Conservation (phyloP, 2,888 invertebrate genomes). For the Microplitis manilae region DNA sequence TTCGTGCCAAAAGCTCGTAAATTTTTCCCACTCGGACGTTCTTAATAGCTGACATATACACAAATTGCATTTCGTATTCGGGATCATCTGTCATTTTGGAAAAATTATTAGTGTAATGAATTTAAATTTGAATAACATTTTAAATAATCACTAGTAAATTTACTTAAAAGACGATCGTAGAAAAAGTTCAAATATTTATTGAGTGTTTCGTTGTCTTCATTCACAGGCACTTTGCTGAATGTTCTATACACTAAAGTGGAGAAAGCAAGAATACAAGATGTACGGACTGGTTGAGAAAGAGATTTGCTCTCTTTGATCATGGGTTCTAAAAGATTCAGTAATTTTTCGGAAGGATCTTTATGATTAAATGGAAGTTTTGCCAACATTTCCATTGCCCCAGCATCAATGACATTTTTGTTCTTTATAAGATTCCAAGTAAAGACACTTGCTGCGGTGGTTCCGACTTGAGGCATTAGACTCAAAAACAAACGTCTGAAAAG, state of each 20-base stretch:
- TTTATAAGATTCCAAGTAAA: background rate
- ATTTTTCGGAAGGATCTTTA: background rate
- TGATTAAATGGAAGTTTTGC: background rate
- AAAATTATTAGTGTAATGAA: background rate
- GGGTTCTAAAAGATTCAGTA: background rate
- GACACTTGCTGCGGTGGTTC: background rate
- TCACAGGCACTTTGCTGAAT: background rate
- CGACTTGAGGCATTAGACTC: background rate
- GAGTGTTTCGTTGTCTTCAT: background rate
- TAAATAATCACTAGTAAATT: background rate
- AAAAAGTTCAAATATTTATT: background rate
- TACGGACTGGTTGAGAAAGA: background rate
- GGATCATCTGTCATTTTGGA: background rate
- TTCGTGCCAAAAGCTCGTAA: too few species aligned
- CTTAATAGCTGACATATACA: too few species aligned
- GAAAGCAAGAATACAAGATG: background rate
- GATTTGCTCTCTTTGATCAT: background rate
- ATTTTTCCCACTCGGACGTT: too few species aligned
- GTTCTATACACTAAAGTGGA: background rate
- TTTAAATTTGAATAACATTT: background rate
- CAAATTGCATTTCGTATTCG: too few species aligned
- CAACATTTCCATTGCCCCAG: background rate
- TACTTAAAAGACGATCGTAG: background rate
- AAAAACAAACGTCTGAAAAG: background rate
- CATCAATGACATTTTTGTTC: background rate